phyloP scores from a whole-genome alignment of 2,113 vertebrate genomes.

The Pogona vitticeps region DNA sequence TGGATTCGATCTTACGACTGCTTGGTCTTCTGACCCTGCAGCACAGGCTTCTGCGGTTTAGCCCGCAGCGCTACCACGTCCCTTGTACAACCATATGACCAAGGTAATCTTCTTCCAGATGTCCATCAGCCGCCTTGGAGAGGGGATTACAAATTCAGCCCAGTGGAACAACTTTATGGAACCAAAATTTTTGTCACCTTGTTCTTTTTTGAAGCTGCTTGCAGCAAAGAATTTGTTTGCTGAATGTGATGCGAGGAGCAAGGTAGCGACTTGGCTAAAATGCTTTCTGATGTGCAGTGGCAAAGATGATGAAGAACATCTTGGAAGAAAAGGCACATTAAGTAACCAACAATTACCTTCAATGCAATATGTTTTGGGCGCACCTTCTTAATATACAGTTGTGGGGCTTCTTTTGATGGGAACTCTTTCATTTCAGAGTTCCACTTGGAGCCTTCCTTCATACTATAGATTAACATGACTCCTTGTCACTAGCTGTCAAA shows the following conservation, averaged over 20 bases:
- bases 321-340: conserved; percentile 23
- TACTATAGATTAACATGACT: background rate
- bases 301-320: background rate
- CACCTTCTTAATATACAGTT: conserved; percentile 12
- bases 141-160: background rate
- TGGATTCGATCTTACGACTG: no score
- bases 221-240: background rate
- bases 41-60: no score
- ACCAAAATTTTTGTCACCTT: background rate
- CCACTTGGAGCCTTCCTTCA: conserved; percentile 26
- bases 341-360: conserved; percentile 25
- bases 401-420: conserved; percentile 21
- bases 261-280: background rate
- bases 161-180: background rate
- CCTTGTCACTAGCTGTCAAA: conserved; percentile 34
- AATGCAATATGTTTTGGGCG: background rate
- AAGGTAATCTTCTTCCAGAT: background rate
- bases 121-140: background rate
- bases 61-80: no score
- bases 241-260: background rate
- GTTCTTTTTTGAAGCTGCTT: background rate
- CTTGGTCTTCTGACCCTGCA: no score
- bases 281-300: background rate
- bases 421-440: conserved; percentile 10
- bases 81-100: no score